Conservation (phyloP, 2,888 invertebrate species). For the Acleris laterana region DNA sequence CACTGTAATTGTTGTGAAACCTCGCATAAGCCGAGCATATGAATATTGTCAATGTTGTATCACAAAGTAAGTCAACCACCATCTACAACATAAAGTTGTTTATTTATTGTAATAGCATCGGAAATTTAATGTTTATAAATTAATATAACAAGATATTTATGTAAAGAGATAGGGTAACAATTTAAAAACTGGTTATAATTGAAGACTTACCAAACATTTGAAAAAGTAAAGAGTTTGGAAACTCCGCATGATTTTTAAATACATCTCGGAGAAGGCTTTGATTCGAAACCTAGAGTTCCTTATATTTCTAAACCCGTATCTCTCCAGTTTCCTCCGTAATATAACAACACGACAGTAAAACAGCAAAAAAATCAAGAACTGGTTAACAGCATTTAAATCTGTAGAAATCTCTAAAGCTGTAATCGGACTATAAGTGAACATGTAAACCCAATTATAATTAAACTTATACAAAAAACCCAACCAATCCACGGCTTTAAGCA, state of each 20-base stretch:
- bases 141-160: background rate
- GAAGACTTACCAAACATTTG: background rate
- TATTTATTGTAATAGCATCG: background rate
- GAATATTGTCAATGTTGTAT: background rate
- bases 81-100: background rate
- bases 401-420: background rate
- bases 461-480: background rate
- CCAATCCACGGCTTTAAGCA: background rate
- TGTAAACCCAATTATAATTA: background rate
- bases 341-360: background rate
- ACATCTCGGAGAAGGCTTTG: background rate
- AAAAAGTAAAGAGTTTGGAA: background rate
- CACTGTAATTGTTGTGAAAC: too few relatives aligned
- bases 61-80: background rate
- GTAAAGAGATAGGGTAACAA: too few relatives aligned
- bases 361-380: background rate
- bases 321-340: conserved; percentile 1
- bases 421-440: background rate
- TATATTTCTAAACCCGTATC: conserved; percentile 2
- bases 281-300: background rate
- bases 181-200: too few relatives aligned
- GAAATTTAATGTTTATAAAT: background rate
- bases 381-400: background rate
- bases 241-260: background rate
- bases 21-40: background rate